Base-by-base conservation (phyloP, 2,888 invertebrate species). In the Heteropelma amictum region DNA sequence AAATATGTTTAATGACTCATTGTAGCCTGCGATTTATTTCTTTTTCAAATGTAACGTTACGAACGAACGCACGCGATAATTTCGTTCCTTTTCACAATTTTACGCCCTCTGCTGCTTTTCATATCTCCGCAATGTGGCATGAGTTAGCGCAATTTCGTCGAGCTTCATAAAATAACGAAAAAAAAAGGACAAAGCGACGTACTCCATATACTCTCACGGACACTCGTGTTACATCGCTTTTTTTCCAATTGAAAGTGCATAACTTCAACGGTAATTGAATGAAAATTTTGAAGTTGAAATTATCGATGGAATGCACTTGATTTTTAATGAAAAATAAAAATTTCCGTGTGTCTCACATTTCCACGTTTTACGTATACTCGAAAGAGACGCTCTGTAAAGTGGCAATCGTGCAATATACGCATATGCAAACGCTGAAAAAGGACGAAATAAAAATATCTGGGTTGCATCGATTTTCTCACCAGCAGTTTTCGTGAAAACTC, bases 141-240 rank as follows among this genome's bases (percentile, higher is more conserved):
- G 33, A 56, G 72, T 61, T 69, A 72, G 72, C 72, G 51, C 63
- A 64, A 73, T 73, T 77, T 73, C 38, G 30, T 47, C 28, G 28
- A 54, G 61, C 56, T 78, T 71, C 73, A 71, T 73, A 77, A 71
- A 71, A 78, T 68, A 78, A 77, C 73, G 68, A 33, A 19, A 14
- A 21, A 4, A 67, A 67, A 65, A 60, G 65, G 63, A n/a, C n/a
- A n/a, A n/a, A n/a, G n/a, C n/a, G n/a, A n/a, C n/a, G n/a, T n/a
- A n/a, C n/a, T n/a, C n/a, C n/a, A n/a, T n/a, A n/a, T n/a, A n/a
- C n/a, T n/a, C n/a, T n/a, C n/a, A n/a, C n/a, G n/a, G n/a, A n/a
- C n/a, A n/a, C n/a, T n/a, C n/a, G n/a, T n/a, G n/a, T n/a, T n/a
- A n/a, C n/a, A n/a, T n/a, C n/a, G n/a, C n/a, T n/a, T n/a, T n/a